Base-by-base conservation (phyloP, 2,888 invertebrate species). In the Crematogaster levior region DNA sequence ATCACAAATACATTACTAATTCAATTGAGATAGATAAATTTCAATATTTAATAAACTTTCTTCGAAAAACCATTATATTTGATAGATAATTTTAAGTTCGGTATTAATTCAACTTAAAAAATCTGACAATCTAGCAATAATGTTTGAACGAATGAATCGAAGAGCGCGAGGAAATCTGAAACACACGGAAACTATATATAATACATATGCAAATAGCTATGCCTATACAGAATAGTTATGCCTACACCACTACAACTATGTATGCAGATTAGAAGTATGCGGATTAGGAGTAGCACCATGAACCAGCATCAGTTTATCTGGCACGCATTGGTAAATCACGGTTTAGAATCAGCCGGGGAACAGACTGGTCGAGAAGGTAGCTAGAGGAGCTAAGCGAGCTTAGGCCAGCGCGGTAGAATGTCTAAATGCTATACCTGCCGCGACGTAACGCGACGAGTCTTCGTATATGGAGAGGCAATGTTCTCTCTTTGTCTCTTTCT, bases 321-420 rank as follows among this genome's bases (percentile, higher is more conserved):
- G 85, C 92, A 94, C 95, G 96, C 96, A 96, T 96, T 96, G 96
- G 96, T 96, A 96, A 96, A 96, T 95, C 95, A 95, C 95, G 95
- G 96, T 96, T 96, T 95, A 95, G 95, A 95, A 92, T 92, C 93
- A 96, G 93, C 93, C 95, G 96, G 96, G 89, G 68, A 91, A 81
- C 96, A 96, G 94, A 94, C 94, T 83, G 88, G 88, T 81, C 88
- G 89, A 93, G 87, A 93, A 93, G 93, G 94, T 93, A 87, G 91
- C 86, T 89, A 89, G 92, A 91, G 91, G 91, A 92, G 90, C 93
- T 93, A 93, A 92, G 92, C 92, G 92, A 92, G 93, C 93, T 94
- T 94, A 94, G 94, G 93, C 90, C 91, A 93, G 92, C 90, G 90
- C 91, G 88, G 86, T 84, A 91, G 92, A 94, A 94, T 94, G 95